phyloP scores from a whole-genome alignment of 2,797 vertebrate species.

The Hephaestus fuliginosus region DNA sequence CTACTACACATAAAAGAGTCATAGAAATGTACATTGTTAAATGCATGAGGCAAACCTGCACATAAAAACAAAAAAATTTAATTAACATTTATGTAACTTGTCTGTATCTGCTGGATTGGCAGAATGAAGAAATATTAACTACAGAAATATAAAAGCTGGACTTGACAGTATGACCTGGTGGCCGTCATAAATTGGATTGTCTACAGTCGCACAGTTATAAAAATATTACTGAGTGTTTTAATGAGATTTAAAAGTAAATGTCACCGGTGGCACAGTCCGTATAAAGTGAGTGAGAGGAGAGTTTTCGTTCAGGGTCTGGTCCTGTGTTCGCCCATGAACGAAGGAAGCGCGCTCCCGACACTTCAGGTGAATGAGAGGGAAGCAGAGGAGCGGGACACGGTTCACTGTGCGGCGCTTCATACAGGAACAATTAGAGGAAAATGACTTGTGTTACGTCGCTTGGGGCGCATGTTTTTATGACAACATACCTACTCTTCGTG shows the following conservation, averaged over 20 bases:
- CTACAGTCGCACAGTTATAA: neutral
- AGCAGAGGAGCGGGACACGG: conserved; percentile 77
- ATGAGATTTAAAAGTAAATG: neutral
- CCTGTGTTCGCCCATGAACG: conserved; percentile 73
- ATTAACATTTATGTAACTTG: neutral
- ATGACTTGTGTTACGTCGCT: conserved; percentile 77
- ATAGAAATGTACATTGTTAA: neutral
- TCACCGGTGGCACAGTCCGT: neutral
- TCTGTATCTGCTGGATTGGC: neutral
- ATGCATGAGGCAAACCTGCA: neutral
- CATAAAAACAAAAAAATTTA: neutral
- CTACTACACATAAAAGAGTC: neutral
- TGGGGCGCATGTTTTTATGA: conserved; percentile 74
- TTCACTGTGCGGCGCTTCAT: conserved; percentile 67
- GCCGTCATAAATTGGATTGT: neutral
- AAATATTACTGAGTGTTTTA: too few relatives aligned
- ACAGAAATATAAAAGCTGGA: neutral
- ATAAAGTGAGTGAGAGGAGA: neutral
- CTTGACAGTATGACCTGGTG: neutral
- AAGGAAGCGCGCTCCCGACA: conserved; percentile 85
- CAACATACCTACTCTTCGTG: conserved; percentile 81
- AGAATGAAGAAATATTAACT: neutral
- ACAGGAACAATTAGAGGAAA: conserved; percentile 74
- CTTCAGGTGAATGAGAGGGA: conserved; percentile 85
- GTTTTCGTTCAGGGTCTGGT: conserved; percentile 39